Conservation (phyloP, 2,113 vertebrate genomes). For the Menidia beryllina region DNA sequence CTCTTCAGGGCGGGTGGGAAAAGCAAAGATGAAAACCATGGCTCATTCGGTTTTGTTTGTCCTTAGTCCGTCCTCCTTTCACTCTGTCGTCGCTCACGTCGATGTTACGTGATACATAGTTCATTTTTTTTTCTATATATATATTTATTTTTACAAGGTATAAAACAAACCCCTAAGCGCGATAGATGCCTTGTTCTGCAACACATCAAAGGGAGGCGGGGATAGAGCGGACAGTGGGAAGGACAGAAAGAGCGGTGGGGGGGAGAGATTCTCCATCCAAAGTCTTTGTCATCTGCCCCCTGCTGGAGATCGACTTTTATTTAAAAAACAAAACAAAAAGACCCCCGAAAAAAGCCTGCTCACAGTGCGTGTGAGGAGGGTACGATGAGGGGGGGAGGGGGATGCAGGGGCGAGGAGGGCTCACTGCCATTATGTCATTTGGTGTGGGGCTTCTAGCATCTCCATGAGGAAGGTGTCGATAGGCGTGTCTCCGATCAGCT, state of each 20-base stretch:
- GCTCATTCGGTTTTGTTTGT: slow-evolving; percentile 64
- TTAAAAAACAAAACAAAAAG: too few species aligned
- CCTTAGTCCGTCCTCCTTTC: slow-evolving; percentile 51
- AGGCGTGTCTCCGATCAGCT: slow-evolving; percentile 98
- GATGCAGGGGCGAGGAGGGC: slow-evolving; percentile 1
- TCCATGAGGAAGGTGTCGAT: slow-evolving; percentile 99
- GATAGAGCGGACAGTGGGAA: not conserved
- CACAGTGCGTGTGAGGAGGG: slow-evolving; percentile 11
- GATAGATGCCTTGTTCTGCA: slow-evolving; percentile 57
- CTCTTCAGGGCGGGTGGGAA: slow-evolving; percentile 27
- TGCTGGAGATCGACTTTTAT: slow-evolving; percentile 6
- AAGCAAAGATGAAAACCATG: slow-evolving; percentile 61
- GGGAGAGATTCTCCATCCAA: slow-evolving; percentile 43
- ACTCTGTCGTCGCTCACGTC: slow-evolving; percentile 55
- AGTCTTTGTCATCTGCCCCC: slow-evolving; percentile 59
- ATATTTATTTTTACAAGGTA: slow-evolving; percentile 84
- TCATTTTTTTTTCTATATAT: slow-evolving; percentile 74
- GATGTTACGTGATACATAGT: slow-evolving; percentile 42
- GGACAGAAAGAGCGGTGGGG: not conserved
- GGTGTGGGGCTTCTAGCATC: slow-evolving; percentile 98
- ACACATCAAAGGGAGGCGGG: slow-evolving; percentile 36
- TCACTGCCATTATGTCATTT: slow-evolving; percentile 90
- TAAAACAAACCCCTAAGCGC: slow-evolving; percentile 75
- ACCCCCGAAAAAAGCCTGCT: slow-evolving; percentile 18
- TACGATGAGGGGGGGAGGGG: not conserved